phyloP scores from a whole-genome alignment of 1,140 invertebrate genomes.

The Anastatus disparis region DNA sequence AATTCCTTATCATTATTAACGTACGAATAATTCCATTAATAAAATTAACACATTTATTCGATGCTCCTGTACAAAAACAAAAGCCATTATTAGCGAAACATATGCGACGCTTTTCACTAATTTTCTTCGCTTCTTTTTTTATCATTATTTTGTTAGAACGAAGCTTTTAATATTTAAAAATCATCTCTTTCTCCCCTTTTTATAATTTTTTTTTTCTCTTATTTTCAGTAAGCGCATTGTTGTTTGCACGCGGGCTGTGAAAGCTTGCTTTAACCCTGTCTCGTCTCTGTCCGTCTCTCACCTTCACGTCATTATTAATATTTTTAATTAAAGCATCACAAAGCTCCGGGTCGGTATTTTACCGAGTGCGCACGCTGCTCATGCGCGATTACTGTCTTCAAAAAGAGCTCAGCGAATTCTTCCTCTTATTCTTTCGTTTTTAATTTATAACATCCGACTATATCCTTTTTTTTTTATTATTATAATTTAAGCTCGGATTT shows the following conservation, averaged over 20 bases:
- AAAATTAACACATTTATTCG: background rate
- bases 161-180: constrained; percentile 23
- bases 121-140: too few relatives aligned
- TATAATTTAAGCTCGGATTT: background rate
- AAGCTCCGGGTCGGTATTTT: too few relatives aligned
- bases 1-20: background rate
- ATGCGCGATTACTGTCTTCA: constrained; percentile 43
- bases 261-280: constrained; percentile 33
- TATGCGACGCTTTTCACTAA: too few relatives aligned
- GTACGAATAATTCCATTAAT: background rate
- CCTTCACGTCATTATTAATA: constrained; percentile 53
- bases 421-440: background rate
- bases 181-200: background rate
- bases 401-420: background rate
- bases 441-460: constrained; percentile 15
- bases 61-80: background rate
- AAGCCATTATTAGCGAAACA: background rate
- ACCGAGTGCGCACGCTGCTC: constrained; percentile 36
- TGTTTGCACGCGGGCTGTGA: background rate
- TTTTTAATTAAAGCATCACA: constrained; percentile 57
- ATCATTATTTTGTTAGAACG: background rate
- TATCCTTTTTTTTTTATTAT: too few relatives aligned
- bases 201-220: too few relatives aligned
- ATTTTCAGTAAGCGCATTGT: too few relatives aligned
- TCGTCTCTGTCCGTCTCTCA: constrained; percentile 34